These are phyloP conservation scores for Drosophila pullipes DNA, from an alignment of 2,888 invertebrate species.

Conservation along the genomic window DNA sequence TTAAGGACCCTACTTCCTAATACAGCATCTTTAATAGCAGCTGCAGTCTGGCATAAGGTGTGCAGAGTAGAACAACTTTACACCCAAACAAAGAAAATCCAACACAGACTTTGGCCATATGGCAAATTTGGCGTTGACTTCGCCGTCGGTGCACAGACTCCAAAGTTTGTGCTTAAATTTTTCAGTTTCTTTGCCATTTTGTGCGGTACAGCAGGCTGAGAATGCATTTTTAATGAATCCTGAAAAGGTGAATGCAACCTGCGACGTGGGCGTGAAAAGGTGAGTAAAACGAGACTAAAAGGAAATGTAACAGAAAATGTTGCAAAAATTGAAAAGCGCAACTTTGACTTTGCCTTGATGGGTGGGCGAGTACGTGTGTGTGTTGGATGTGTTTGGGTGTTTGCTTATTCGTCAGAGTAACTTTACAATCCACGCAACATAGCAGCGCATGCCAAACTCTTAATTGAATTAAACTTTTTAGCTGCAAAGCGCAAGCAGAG, in stretches of 20 bases:
- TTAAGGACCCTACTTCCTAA: not conserved
- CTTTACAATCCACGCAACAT: slow-evolving; percentile 38
- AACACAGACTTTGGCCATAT: slow-evolving; percentile 63
- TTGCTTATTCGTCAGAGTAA: slow-evolving; percentile 49
- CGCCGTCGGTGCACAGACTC: slow-evolving; percentile 21
- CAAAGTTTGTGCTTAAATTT: slow-evolving; percentile 56
- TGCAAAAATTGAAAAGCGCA: slow-evolving; percentile 66
- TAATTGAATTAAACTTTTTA: slow-evolving; percentile 74
- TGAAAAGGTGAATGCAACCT: slow-evolving; percentile 63
- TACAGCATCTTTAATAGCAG: slow-evolving; percentile 39
- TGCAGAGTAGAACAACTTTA: slow-evolving; percentile 28
- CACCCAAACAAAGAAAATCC: slow-evolving; percentile 40
- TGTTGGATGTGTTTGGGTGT: slow-evolving; percentile 21
- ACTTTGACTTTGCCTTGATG: slow-evolving; percentile 58
- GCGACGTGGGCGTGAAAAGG: slow-evolving; percentile 41
- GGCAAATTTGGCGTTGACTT: slow-evolving; percentile 48
- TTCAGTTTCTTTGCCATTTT: slow-evolving; percentile 48
- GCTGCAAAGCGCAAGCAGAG: slow-evolving; percentile 42
- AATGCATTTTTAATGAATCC: slow-evolving; percentile 74
- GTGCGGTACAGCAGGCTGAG: slow-evolving; percentile 51
- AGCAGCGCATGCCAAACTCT: slow-evolving; percentile 55
- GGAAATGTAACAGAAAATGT: slow-evolving; percentile 66
- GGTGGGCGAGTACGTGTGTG: slow-evolving; percentile 7
- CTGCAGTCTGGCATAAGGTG: slow-evolving; percentile 21
- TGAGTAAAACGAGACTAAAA: slow-evolving; percentile 40